A percentile compares a stretch with the other conserved stretches of the same genome.
These are phyloP conservation scores for Xestoiulus laeticollis DNA, from an alignment of 2,888 invertebrate species.

Conservation along the genomic window DNA sequence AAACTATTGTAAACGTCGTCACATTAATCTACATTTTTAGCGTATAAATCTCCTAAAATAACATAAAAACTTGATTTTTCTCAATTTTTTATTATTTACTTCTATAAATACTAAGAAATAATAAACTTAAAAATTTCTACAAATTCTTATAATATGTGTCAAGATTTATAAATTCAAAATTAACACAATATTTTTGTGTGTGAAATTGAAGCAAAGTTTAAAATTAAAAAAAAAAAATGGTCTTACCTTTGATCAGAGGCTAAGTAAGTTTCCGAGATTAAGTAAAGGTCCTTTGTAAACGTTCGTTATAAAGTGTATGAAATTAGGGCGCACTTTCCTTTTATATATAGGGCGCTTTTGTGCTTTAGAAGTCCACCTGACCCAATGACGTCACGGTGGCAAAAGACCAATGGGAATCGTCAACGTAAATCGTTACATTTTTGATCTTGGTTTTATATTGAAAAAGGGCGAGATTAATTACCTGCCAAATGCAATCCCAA, in stretches of 20 bases:
- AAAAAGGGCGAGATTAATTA: constrained; percentile 27
- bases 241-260: neutral
- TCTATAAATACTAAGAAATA: too few relatives aligned
- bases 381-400: neutral
- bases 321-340: neutral
- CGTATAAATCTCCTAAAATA: too few relatives aligned
- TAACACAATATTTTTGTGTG: too few relatives aligned
- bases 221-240: neutral
- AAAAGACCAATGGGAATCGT: neutral
- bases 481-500: constrained; percentile 16
- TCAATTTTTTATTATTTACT: too few relatives aligned
- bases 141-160: too few relatives aligned
- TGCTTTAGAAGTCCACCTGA: neutral
- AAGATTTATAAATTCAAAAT: too few relatives aligned
- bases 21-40: too few relatives aligned
- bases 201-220: too few relatives aligned
- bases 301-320: neutral
- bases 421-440: neutral
- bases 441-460: constrained; percentile 39
- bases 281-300: neutral
- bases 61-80: too few relatives aligned
- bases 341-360: neutral
- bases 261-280: too few relatives aligned
- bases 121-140: too few relatives aligned
- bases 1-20: too few relatives aligned